Base-by-base conservation (phyloP, 2,797 vertebrate species). In the Galagoides demidoff region DNA sequence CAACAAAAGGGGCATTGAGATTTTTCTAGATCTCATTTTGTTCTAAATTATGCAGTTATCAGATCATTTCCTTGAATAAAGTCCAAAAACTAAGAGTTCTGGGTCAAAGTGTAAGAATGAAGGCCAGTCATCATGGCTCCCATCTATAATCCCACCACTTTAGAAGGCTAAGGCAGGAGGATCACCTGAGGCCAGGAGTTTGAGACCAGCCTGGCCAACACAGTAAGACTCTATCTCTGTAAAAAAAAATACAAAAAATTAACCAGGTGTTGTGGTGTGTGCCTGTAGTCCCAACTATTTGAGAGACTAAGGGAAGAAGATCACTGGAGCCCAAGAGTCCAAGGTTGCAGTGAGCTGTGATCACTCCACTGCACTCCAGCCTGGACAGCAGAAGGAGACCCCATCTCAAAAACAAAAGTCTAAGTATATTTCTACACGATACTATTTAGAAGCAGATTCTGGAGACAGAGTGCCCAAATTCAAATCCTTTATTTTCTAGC, bases 31-130 rank as follows among this genome's bases (percentile, higher is more conserved):
- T 37, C 70, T 85, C 31, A 3, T 71, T 93, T 64, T 89, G 57
- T 76, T 94, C 82, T 82, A 12, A 81, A 68, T 92, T 74, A 34
- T 43, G 7, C 43, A 49, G 19, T 14, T 92, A 12, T 74, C 73
- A 78, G 63, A 64, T 76, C 27, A 81, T 68, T 94, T 91, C 14
- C 87, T 86, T 37, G 23, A 89, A 12, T 85, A 63, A 96, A 88
- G 63, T 90, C 52, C 45, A 63, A 49, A 19, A 85, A 87, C 49
- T 76, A 79, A 71, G 90, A 66, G 55, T 52, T 74, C 49, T 49
- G 49, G 27, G 25, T 73, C 29, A 55, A 64, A 55, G 4, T 92
- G 55, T 68, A 94, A 34, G 25, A 17, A 57, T 27, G 43, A 66
- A 66, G 64, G 16, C 31, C 31, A 19, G 64, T 3, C 1, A 3